A percentile compares a stretch with the other conserved stretches of the same genome.
These are phyloP conservation scores for Andrena camellia DNA, from an alignment of 2,888 invertebrate species.

Conservation along the genomic window DNA sequence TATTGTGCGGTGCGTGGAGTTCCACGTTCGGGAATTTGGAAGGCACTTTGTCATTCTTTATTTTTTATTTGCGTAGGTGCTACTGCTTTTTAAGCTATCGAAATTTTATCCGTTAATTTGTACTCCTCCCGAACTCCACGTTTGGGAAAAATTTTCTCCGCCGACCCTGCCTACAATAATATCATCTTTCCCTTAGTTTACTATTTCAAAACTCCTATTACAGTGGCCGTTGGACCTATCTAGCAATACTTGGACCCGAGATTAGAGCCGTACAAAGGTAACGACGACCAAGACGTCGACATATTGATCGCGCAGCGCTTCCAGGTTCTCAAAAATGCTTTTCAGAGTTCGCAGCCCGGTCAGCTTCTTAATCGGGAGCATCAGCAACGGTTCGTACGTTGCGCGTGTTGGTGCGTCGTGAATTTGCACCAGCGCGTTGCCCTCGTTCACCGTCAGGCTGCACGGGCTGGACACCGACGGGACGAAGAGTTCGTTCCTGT, in stretches of 20 bases:
- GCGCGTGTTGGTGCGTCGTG: conserved; percentile 87
- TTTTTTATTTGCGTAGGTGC: no score
- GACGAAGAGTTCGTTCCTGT: conserved; percentile 87
- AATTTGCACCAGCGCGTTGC: conserved; percentile 87
- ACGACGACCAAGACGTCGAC: conserved; percentile 91
- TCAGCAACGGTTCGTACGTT: conserved; percentile 87
- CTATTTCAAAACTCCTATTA: no score
- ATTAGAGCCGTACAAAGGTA: conserved; percentile 84
- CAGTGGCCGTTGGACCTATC: no score
- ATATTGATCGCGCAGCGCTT: conserved; percentile 84
- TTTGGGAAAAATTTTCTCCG: no score
- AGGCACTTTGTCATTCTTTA: no score
- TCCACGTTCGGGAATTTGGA: no score
- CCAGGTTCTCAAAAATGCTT: conserved; percentile 86
- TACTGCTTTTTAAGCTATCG: no score
- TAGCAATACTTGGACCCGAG: background rate
- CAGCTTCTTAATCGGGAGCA: conserved; percentile 88
- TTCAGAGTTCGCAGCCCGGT: conserved; percentile 87
- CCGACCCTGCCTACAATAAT: no score
- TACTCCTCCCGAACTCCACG: no score
- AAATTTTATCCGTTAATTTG: no score
- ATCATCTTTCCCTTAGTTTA: no score
- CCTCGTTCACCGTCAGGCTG: conserved; percentile 89
- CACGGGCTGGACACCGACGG: conserved; percentile 90
- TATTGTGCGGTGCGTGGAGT: no score